A percentile compares a stretch with the other conserved stretches of the same genome.
Conservation (phyloP, 92 coral and sea anemone species). For the Siderastrea siderea region DNA sequence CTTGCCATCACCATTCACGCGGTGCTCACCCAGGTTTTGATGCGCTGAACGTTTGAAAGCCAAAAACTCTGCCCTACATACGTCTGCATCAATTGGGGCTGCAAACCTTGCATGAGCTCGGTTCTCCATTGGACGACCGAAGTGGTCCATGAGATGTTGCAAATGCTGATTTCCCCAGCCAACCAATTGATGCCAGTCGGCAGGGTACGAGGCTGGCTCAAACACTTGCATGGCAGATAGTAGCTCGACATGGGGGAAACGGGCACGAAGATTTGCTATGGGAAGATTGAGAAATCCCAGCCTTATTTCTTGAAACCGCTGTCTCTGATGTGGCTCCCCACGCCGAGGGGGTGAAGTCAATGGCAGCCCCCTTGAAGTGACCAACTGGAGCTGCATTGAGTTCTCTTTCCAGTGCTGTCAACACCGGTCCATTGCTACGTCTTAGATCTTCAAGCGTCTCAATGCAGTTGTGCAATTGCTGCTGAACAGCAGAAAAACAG, state of each 20-base stretch:
- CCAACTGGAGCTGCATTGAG: constrained; percentile 40
- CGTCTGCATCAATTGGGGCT: neutral
- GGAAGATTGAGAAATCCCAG: constrained; percentile 25
- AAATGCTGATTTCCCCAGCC: neutral
- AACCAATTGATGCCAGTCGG: constrained; percentile 43
- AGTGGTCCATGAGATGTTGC: neutral
- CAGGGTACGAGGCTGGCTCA: constrained; percentile 1
- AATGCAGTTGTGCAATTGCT: constrained; percentile 22
- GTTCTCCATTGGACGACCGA: constrained; percentile 10
- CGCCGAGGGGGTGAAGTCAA: constrained; percentile 30
- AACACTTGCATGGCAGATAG: constrained; percentile 30
- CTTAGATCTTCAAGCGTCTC: constrained; percentile 32
- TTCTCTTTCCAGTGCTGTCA: constrained; percentile 35
- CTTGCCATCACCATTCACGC: constrained; percentile 14
- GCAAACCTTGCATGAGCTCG: neutral
- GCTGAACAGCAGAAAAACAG: constrained; percentile 32
- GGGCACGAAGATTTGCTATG: constrained; percentile 32
- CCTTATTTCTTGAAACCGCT: constrained; percentile 9
- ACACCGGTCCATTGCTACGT: constrained; percentile 29
- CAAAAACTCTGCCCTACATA: constrained; percentile 28
- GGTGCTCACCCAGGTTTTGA: constrained; percentile 33
- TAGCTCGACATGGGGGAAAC: constrained; percentile 26
- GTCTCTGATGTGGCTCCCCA: constrained; percentile 41
- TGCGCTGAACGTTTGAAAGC: constrained; percentile 7
- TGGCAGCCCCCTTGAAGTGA: constrained; percentile 31